phyloP scores from a whole-genome alignment of 2,888 invertebrate species.

The Rutpela maculata region DNA sequence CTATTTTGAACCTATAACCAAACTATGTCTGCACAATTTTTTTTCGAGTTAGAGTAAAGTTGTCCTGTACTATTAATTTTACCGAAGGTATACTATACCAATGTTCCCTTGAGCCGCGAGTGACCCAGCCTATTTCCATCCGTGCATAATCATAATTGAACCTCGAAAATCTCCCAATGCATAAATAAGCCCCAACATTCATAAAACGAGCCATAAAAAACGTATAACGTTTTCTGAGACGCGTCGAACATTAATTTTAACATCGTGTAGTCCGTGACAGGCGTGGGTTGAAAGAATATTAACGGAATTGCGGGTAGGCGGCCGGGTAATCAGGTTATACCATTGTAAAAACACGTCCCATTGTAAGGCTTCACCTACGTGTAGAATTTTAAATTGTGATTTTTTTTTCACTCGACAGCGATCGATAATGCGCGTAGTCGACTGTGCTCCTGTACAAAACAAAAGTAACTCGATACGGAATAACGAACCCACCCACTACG shows the following conservation, averaged over 20 bases:
- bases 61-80: no score
- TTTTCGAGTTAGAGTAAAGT: no score
- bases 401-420: constrained; percentile 34
- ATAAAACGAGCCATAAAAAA: constrained; percentile 40
- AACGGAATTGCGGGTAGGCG: constrained; percentile 52
- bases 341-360: constrained; percentile 52
- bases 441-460: constrained; percentile 28
- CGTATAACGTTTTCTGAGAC: constrained; percentile 46
- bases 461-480: constrained; percentile 34
- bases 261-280: constrained; percentile 47
- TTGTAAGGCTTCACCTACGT: constrained; percentile 51
- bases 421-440: constrained; percentile 28
- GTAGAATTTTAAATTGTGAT: constrained; percentile 44
- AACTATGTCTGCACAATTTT: no score
- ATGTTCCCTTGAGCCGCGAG: no score
- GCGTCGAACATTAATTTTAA: constrained; percentile 47
- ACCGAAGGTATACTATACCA: no score
- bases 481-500: constrained; percentile 26
- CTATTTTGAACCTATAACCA: no score
- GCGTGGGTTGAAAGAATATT: constrained; percentile 46
- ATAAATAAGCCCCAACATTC: constrained; percentile 30
- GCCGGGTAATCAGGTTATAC: constrained; percentile 53
- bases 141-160: constrained; percentile 21
- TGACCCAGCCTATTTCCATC: background rate
- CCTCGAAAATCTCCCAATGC: constrained; percentile 13